A percentile compares a stretch with the other conserved stretches of the same genome.
phyloP scores from a whole-genome alignment of 2,888 invertebrate species.

The Eristalinus aeneus region DNA sequence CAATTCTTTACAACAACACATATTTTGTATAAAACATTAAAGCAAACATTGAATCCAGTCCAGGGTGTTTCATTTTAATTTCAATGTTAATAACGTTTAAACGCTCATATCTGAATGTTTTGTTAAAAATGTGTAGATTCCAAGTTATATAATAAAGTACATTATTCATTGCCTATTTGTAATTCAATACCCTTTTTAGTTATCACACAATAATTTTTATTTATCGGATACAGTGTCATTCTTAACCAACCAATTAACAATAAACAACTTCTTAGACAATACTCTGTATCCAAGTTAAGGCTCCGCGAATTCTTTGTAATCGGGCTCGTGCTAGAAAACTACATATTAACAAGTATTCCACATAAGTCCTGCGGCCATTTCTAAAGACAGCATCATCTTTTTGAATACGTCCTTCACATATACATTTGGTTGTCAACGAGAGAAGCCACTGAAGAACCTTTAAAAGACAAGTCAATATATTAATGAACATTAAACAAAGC shows the following conservation, averaged over 20 bases:
- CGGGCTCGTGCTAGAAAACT: slow-evolving; percentile 86
- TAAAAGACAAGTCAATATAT: neutral
- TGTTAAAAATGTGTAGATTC: neutral
- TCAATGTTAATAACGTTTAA: neutral
- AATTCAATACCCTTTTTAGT: slow-evolving; percentile 9
- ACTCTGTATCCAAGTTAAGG: slow-evolving; percentile 85
- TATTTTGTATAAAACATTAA: neutral
- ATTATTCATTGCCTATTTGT: slow-evolving; percentile 4
- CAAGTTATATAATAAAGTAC: neutral
- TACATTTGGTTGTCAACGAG: slow-evolving; percentile 87
- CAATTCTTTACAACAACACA: neutral
- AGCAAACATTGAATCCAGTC: slow-evolving; percentile 44
- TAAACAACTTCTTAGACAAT: slow-evolving; percentile 68
- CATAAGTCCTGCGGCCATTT: slow-evolving; percentile 84
- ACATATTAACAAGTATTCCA: slow-evolving; percentile 87
- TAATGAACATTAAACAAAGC: neutral
- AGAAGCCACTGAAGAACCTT: slow-evolving; percentile 89
- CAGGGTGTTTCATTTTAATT: slow-evolving; percentile 16
- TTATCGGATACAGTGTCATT: neutral
- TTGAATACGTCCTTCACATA: slow-evolving; percentile 83
- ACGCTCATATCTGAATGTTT: slow-evolving; percentile 6
- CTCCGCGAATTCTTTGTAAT: slow-evolving; percentile 83
- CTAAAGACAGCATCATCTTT: slow-evolving; percentile 71
- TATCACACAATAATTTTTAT: slow-evolving; percentile 29
- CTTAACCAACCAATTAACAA: neutral